A percentile compares a stretch with the other conserved stretches of the same genome.
phyloP scores from a whole-genome alignment of 1,140 invertebrate genomes.

The Trachelipus rathkii region DNA sequence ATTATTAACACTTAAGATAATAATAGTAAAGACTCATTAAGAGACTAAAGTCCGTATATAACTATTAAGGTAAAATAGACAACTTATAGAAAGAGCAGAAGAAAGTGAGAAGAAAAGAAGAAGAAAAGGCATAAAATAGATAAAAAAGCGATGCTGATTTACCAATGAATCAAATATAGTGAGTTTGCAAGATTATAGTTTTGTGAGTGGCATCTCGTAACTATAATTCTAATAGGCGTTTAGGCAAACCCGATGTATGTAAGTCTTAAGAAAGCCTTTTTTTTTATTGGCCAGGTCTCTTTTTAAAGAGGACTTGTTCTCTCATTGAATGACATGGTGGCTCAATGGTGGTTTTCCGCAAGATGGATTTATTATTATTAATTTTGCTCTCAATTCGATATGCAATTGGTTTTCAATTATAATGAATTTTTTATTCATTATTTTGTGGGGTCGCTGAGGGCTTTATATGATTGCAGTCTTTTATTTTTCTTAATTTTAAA shows the following conservation, averaged over 20 bases:
- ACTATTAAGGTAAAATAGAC: too few species aligned
- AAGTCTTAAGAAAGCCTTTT: background rate
- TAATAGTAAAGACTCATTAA: too few species aligned
- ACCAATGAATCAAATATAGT: background rate
- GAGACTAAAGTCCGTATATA: too few species aligned
- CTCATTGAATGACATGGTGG: background rate
- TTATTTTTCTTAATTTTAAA: too few species aligned
- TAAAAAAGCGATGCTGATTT: background rate
- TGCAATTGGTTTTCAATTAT: background rate
- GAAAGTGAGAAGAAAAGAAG: too few species aligned
- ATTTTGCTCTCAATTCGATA: background rate
- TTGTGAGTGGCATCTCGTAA: background rate
- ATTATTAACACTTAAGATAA: too few species aligned
- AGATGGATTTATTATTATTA: background rate
- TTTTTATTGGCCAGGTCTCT: background rate
- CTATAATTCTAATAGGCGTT: background rate
- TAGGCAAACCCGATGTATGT: background rate
- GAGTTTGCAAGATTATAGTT: background rate
- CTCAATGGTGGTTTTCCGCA: background rate
- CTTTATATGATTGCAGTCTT: too few species aligned
- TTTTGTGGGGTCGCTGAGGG: too few species aligned
- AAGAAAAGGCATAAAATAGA: background rate
- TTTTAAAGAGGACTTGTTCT: background rate
- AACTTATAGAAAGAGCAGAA: too few species aligned
- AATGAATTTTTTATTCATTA: too few species aligned